Evolutionary conservation across 2,113 vertebrate genomes (phyloP).

Genomic region (human): GRCh38 chr3:150103501-150104000

Average conservation of each 20-base stretch:
- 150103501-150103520: not conserved
- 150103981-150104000: conserved; percentile 64
- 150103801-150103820: not conserved
- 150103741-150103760: not conserved
- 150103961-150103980: conserved; percentile 68
- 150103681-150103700: not conserved
- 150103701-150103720: not conserved
- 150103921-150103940: conserved; percentile 31
- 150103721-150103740: not conserved
- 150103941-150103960: conserved; percentile 51
- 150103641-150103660: too few species aligned
- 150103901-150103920: conserved; percentile 44
- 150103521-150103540: not conserved
- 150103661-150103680: not conserved
- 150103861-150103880: not conserved
- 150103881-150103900: conserved; percentile 7
- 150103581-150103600: not conserved
- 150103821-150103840: not conserved
- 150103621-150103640: not conserved
- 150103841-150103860: not conserved
- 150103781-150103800: not conserved
- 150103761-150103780: not conserved
- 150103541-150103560: not conserved
- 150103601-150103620: not conserved
- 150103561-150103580: not conserved